Evolutionary conservation across 1,140 invertebrate species (phyloP).

Genomic region (Drosophila trapezifrons): DNA sequence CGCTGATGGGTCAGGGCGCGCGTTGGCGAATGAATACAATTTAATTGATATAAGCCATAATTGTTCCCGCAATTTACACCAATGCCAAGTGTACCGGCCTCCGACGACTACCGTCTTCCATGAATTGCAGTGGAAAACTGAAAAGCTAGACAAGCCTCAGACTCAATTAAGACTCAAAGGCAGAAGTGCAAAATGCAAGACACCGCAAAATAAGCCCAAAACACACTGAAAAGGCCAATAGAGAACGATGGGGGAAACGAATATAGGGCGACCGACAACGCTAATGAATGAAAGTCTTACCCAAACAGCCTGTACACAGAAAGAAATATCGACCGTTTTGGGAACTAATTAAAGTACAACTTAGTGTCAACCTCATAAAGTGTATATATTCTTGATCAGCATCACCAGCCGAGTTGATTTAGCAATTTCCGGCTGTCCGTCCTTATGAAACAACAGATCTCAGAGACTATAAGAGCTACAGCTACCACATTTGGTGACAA

Average conservation of each 20-base stretch:
- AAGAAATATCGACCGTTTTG: neutral
- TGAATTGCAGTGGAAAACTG: conserved; percentile 33
- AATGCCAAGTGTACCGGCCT: neutral
- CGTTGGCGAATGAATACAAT: conserved; percentile 3
- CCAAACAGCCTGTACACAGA: conserved; percentile 5
- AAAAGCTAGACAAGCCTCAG: conserved; percentile 27
- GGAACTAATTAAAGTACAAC: too few relatives aligned
- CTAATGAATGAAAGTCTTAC: conserved; percentile 45
- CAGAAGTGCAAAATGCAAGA: conserved; percentile 26
- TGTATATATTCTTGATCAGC: too few relatives aligned
- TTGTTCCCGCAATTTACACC: conserved; percentile 5
- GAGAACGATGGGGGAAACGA: conserved; percentile 10
- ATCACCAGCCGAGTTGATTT: too few relatives aligned
- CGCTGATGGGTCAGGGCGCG: conserved; percentile 5
- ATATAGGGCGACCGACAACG: conserved; percentile 19
- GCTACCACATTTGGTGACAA: too few relatives aligned
- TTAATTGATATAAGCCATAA: conserved; percentile 18
- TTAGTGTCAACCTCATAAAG: too few relatives aligned
- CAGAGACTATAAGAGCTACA: too few relatives aligned
- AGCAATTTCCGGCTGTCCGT: too few relatives aligned
- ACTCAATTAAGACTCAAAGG: conserved; percentile 16
- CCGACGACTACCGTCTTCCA: conserved; percentile 12
- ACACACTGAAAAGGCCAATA: neutral
- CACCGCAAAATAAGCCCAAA: conserved; percentile 38
- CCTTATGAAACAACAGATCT: too few relatives aligned